Base-by-base conservation (phyloP, 2,888 invertebrate species). In the Macrostomum cliftonense region DNA sequence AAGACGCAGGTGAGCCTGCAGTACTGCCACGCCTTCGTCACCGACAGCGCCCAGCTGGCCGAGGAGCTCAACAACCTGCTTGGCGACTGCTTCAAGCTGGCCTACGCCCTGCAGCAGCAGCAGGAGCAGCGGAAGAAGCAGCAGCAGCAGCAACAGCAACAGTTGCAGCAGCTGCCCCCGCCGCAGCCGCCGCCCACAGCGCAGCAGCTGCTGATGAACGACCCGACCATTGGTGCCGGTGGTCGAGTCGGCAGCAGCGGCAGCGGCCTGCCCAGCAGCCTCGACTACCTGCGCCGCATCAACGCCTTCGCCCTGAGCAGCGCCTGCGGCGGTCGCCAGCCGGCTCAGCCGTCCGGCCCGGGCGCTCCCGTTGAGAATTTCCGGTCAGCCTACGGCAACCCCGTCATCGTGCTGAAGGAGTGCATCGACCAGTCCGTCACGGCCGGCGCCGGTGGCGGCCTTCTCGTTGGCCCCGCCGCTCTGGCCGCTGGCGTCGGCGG, bases 21-120 rank as follows among this genome's bases (percentile, higher is more conserved):
- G 72, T 82, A 79, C 73, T 83, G 83, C 72, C 83, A 83, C 74
- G 80, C 81, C 53, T 83, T 83, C 72, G 74, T 79, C 65, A 80
- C 82, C 53, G 77, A 77, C 63, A 78, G 80, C 63, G 74, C 82
- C 52, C 77, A 80, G 70, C 80, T 84, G 84, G 83, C 83, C 63
- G 84, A 84, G 71, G 83, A 84, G 74, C 72, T 84, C 68, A 84
- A 83, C 74, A 77, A 80, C 61, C 78, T 83, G 61, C 81, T 84
- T 63, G 84, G 84, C 73, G 82, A 83, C 80, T 84, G 84, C 66
- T 84, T 84, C 76, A 82, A 83, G 71, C 82, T 83, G 80, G 84
- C 85, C 66, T 84, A 83, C 75, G 82, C 83, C 65, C 80, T 81
- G 66, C 82, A 83, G 73, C 38, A 42, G 16, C 16, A 40, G 20